Base-by-base conservation (phyloP, 2,797 vertebrate species). In the Lepus townsendii region DNA sequence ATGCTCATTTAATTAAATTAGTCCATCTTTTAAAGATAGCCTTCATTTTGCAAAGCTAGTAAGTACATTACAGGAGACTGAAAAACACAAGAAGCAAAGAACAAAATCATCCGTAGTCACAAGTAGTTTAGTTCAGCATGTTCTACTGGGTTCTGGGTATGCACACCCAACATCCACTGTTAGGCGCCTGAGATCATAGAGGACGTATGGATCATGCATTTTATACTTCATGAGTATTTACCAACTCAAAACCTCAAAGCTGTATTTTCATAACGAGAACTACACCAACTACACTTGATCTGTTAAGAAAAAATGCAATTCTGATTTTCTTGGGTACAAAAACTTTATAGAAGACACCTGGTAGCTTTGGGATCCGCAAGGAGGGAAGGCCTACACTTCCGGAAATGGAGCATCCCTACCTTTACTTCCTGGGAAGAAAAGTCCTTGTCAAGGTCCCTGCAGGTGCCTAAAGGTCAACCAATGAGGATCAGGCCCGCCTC, bases 241-340 rank as follows among this genome's bases (percentile, higher is more conserved):
- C 26, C 86, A 96, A 87, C 80, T 65, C 47, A 84, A 87, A 93
- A 83, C 90, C 66, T n/a, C 90, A 79, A 94, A 68, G 22, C 63
- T 47, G 42, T 82, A 96, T 96, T 96, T 68, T 86, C 83, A 80
- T 86, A 96, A 95, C 42, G 54, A 96, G 88, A 71, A 96, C 86
- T 72, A 96, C 30, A 90, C 65, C 30, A 94, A 60, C 72, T 68
- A 91, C 94, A 26, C 42, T 89, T 54, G 88, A 69, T 93, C 76
- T 94, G 84, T 63, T 83, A 89, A 66, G 12, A 42, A 86, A 75
- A 88, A 73, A 65, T 30, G 76, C 75, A 94, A 9, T 47, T 47
- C 88, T 92, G 57, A 62, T 78, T 92, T 94, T 77, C 66, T 84
- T 63, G 47, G 89, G 1, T 1, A 94, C 20, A 92, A 79, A 95